These are phyloP conservation scores for Engraulis encrasicolus DNA, from an alignment of 2,113 vertebrate genomes.

Conservation along the genomic window DNA sequence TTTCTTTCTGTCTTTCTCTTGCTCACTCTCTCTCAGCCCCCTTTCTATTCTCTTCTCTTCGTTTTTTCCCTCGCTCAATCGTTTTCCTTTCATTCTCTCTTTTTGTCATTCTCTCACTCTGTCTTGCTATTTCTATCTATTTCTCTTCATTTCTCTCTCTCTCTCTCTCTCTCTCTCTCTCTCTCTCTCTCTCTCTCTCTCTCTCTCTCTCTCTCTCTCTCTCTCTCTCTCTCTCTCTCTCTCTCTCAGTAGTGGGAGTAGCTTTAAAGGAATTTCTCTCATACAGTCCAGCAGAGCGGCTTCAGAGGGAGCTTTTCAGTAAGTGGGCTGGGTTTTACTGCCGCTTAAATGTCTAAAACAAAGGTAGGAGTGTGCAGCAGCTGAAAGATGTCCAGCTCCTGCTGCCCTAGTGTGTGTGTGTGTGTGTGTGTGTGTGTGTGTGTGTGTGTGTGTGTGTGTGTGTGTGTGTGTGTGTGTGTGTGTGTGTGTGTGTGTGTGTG, in stretches of 20 bases:
- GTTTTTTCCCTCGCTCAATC: too few relatives aligned
- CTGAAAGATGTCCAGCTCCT: not conserved
- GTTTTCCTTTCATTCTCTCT: too few relatives aligned
- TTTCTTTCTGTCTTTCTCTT: not conserved
- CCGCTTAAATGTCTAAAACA: not conserved
- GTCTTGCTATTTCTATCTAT: not conserved
- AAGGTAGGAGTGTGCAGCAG: not conserved
- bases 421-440: not conserved
- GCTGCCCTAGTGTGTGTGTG: not conserved
- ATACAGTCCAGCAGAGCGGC: not conserved
- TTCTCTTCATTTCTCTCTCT: too few relatives aligned
- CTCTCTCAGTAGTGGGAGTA: not conserved
- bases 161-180: not conserved
- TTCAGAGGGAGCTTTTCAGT: not conserved
- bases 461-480: not conserved
- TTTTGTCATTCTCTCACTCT: too few relatives aligned
- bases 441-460: not conserved
- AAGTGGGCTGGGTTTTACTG: slow-evolving; percentile 2
- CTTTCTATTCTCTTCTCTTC: not conserved
- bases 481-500: not conserved
- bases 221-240: not conserved
- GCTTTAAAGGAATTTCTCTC: slow-evolving; percentile 9
- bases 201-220: slow-evolving; percentile 4
- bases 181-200: not conserved
- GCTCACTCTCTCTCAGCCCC: not conserved